Conservation (phyloP, 2,888 invertebrate species). For the Amblyjoppa proteus region DNA sequence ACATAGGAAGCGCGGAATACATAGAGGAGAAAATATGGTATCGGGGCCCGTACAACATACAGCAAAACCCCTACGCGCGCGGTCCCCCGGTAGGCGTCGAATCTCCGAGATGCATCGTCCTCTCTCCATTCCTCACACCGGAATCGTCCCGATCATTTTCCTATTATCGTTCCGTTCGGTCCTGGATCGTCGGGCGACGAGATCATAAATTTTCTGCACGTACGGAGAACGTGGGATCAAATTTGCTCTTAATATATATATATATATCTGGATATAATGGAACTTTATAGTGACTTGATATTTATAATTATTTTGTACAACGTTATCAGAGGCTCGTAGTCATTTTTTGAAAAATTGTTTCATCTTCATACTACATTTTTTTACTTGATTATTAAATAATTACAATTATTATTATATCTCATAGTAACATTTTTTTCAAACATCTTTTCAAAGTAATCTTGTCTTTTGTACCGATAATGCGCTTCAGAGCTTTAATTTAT, state of each 20-base stretch:
- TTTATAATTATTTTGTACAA: too few relatives aligned
- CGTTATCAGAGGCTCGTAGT: too few relatives aligned
- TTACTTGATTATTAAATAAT: too few relatives aligned
- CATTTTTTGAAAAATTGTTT: too few relatives aligned
- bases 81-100: conserved; percentile 62
- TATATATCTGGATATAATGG: too few relatives aligned
- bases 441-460: too few relatives aligned
- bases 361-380: too few relatives aligned
- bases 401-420: too few relatives aligned
- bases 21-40: conserved; percentile 62
- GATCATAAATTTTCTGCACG: conserved; percentile 26
- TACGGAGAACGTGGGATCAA: background rate
- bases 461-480: background rate
- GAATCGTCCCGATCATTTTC: conserved; percentile 1
- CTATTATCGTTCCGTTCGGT: background rate
- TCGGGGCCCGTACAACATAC: conserved; percentile 59
- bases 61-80: conserved; percentile 64
- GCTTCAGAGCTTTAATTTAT: background rate
- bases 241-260: background rate
- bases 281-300: too few relatives aligned
- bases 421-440: too few relatives aligned
- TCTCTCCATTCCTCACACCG: conserved; percentile 33
- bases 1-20: conserved; percentile 50
- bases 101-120: conserved; percentile 52
- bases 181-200: conserved; percentile 24